These are phyloP conservation scores for Morone chrysops DNA, from an alignment of 2,113 vertebrate genomes.

Conservation along the genomic window DNA sequence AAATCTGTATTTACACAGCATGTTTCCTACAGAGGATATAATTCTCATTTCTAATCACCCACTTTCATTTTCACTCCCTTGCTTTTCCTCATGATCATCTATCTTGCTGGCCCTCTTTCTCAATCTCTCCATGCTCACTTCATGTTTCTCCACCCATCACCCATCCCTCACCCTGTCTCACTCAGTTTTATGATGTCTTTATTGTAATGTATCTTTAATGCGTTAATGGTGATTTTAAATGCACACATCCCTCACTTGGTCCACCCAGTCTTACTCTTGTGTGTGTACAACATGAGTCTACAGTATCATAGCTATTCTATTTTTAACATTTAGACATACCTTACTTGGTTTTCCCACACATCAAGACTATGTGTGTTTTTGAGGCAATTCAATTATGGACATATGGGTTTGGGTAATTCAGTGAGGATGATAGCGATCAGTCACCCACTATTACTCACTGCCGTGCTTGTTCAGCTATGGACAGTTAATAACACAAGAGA, in stretches of 20 bases:
- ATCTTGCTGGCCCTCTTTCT: not conserved
- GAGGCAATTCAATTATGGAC: conserved; percentile 30
- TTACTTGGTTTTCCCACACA: conserved; percentile 24
- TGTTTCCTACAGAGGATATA: conserved; percentile 1
- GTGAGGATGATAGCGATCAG: conserved; percentile 41
- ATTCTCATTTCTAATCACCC: not conserved
- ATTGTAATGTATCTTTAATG: conserved; percentile 43
- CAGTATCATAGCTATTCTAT: not conserved
- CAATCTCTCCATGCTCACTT: not conserved
- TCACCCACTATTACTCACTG: conserved; percentile 53
- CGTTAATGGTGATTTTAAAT: conserved; percentile 35
- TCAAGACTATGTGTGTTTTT: conserved; percentile 28
- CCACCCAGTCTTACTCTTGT: not conserved
- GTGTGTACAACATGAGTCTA: not conserved
- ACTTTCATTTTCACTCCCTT: conserved; percentile 1
- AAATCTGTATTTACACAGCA: conserved; percentile 8
- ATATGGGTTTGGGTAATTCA: conserved; percentile 21
- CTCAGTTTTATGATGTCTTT: conserved; percentile 1
- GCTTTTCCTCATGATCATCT: conserved; percentile 28
- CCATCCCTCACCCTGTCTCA: not conserved
- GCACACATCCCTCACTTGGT: conserved; percentile 8
- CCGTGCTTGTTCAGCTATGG: conserved; percentile 24
- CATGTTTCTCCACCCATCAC: not conserved
- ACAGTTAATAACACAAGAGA: conserved; percentile 36
- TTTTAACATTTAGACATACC: conserved; percentile 41